phyloP scores from a whole-genome alignment of 2,113 vertebrate species.

The Bujurquina vittata region DNA sequence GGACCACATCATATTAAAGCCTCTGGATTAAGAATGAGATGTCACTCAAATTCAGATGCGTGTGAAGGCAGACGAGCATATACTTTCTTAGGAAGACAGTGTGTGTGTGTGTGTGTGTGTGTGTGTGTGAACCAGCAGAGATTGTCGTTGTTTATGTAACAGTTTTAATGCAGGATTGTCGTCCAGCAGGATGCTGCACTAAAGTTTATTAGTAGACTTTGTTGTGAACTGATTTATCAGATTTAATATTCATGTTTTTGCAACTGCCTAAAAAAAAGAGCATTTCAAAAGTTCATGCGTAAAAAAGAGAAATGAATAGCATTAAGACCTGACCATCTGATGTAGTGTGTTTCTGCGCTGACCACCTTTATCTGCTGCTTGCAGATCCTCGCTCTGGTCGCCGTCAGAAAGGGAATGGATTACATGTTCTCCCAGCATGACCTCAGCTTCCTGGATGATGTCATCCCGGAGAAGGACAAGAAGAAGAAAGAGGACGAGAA shows the following conservation, averaged over 20 bases:
- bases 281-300: no score
- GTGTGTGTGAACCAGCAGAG: not conserved
- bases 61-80: no score
- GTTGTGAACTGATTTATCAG: not conserved
- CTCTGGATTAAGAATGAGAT: no score
- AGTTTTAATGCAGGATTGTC: no score
- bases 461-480: conserved; percentile 99
- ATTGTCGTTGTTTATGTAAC: accelerated
- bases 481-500: conserved; percentile 99
- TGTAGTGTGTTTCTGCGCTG: accelerated
- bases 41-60: no score
- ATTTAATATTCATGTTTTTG: accelerated
- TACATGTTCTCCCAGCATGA: conserved; percentile 97
- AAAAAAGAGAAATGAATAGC: no score
- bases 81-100: no score
- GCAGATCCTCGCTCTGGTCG: conserved; percentile 97
- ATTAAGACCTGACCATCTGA: not conserved
- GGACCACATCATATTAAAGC: no score
- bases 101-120: not conserved
- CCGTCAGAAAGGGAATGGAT: conserved; percentile 97
- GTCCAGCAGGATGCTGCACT: not conserved
- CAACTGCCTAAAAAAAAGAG: not conserved
- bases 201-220: not conserved
- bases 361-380: not conserved
- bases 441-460: conserved; percentile 95